These are phyloP conservation scores for Ectemnius lituratus DNA, from an alignment of 2,888 invertebrate species.

Conservation along the genomic window DNA sequence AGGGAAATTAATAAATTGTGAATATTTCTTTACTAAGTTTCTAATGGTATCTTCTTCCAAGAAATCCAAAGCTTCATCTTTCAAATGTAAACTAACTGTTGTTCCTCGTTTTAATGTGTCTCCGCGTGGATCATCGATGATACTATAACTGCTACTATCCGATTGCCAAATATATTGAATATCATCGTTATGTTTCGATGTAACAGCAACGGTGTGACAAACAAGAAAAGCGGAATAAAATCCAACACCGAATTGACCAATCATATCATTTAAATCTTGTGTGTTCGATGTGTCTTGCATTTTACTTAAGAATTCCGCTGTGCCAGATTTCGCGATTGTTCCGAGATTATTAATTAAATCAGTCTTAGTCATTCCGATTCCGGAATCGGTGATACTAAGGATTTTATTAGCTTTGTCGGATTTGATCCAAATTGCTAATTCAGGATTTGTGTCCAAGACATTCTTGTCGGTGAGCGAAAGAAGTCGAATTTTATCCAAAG, in stretches of 20 bases:
- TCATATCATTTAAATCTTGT: constrained; percentile 96
- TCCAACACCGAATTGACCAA: constrained; percentile 99
- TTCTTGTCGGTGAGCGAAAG: constrained; percentile 92
- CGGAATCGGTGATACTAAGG: constrained; percentile 96
- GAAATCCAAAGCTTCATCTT: constrained; percentile 98
- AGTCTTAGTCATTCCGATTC: constrained; percentile 97
- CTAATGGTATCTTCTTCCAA: constrained; percentile 94
- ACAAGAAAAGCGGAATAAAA: constrained; percentile 99
- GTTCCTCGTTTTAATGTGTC: constrained; percentile 94
- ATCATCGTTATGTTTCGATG: constrained; percentile 96
- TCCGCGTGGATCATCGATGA: constrained; percentile 96
- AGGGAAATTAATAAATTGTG: constrained; percentile 99
- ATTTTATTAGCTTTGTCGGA: constrained; percentile 95
- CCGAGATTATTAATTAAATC: constrained; percentile 98
- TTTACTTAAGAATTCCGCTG: constrained; percentile 96
- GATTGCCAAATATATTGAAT: constrained; percentile 99
- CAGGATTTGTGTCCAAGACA: constrained; percentile 88
- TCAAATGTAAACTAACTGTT: constrained; percentile 92
- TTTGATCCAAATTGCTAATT: constrained; percentile 88
- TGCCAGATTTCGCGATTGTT: constrained; percentile 98
- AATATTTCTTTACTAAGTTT: constrained; percentile 96
- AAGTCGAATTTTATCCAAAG: constrained; percentile 97
- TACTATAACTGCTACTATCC: constrained; percentile 93
- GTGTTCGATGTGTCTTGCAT: constrained; percentile 85
- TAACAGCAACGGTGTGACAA: constrained; percentile 96